These are phyloP conservation scores for Lasioglossum calceatum DNA, from an alignment of 2,888 invertebrate species.

Conservation along the genomic window DNA sequence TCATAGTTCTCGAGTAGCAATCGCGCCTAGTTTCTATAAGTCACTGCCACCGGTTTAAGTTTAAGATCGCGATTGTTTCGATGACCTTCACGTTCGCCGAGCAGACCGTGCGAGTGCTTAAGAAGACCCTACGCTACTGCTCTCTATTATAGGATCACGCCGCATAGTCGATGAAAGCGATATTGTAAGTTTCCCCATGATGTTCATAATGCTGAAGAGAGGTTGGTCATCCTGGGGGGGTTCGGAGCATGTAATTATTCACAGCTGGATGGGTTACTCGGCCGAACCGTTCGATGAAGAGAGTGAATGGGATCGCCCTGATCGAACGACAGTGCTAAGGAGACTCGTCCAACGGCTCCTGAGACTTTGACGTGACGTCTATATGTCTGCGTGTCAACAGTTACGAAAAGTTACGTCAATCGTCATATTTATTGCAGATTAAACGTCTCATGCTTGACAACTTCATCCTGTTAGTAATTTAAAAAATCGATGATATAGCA, in stretches of 20 bases:
- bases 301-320: constrained; percentile 4
- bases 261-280: constrained; percentile 10
- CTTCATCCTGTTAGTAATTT: neutral
- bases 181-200: neutral
- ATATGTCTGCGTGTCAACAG: neutral
- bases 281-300: constrained; percentile 9
- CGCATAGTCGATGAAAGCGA: constrained; percentile 8
- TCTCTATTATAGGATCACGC: constrained; percentile 9
- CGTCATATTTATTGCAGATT: neutral
- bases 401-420: neutral
- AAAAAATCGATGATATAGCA: neutral
- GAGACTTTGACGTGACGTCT: neutral
- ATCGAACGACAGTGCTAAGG: neutral
- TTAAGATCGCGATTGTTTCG: neutral
- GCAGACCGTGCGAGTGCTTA: neutral
- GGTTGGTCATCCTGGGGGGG: neutral
- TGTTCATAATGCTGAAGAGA: constrained; percentile 6
- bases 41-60: neutral
- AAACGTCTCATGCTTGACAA: no score
- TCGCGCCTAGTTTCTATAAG: neutral
- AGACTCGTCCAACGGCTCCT: neutral
- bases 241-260: constrained; percentile 7
- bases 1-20: neutral
- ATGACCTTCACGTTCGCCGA: neutral
- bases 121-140: neutral